Percentiles rank a stretch among this genome's conserved stretches.
phyloP scores from a whole-genome alignment of 2,888 invertebrate genomes.

The Melinaea menophilus region DNA sequence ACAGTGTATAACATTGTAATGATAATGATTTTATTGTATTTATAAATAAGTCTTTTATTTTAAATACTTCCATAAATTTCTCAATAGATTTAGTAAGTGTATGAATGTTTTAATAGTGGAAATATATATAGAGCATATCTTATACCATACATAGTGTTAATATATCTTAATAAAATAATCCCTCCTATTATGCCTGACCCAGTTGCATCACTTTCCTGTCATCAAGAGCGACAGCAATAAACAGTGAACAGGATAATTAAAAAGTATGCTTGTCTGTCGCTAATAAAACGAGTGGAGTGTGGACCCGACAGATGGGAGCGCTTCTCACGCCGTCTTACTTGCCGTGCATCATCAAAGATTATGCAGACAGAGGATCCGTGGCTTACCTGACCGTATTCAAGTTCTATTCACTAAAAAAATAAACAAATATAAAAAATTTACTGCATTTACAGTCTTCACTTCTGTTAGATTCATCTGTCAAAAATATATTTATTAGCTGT shows the following conservation, averaged over 20 bases:
- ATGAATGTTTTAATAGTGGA: neutral
- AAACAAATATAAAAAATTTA: no score
- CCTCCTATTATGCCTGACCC: slow-evolving; percentile 13
- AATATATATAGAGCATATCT: neutral
- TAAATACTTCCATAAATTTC: no score
- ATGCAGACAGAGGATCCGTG: slow-evolving; percentile 10
- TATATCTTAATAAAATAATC: neutral
- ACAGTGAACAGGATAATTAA: slow-evolving; percentile 52
- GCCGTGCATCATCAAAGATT: slow-evolving; percentile 29
- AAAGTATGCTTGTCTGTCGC: slow-evolving; percentile 54
- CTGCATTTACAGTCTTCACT: no score
- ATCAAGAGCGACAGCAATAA: slow-evolving; percentile 12
- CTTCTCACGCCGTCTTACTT: slow-evolving; percentile 56
- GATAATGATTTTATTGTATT: neutral
- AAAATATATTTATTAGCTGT: no score
- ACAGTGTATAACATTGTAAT: neutral
- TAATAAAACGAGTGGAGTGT: slow-evolving; percentile 68
- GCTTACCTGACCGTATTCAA: slow-evolving; percentile 17
- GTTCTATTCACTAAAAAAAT: no score
- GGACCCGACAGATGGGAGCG: slow-evolving; percentile 56
- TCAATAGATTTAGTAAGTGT: no score
- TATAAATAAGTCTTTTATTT: no score
- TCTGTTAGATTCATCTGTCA: no score
- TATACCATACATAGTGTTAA: no score
- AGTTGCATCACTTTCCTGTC: slow-evolving; percentile 27